A percentile compares a stretch with the other conserved stretches of the same genome.
phyloP scores from a whole-genome alignment of 1,140 invertebrate species.

The Forficula auricularia region DNA sequence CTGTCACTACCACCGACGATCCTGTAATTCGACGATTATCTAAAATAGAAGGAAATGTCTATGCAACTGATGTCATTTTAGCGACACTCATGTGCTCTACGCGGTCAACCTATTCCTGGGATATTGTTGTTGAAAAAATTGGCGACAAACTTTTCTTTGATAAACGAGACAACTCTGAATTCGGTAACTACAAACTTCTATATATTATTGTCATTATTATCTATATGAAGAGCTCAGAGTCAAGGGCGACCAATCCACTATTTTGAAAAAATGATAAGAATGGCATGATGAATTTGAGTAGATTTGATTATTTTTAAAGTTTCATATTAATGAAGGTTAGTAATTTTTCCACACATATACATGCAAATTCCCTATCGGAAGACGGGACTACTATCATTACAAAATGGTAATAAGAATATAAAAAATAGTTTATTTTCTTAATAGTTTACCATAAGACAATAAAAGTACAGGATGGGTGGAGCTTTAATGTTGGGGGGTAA shows the following conservation, averaged over 20 bases:
- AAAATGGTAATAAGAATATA: no score
- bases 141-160: slow-evolving; percentile 97
- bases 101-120: slow-evolving; percentile 96
- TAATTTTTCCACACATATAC: no score
- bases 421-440: no score
- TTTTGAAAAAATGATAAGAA: background rate
- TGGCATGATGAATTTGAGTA: background rate
- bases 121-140: slow-evolving; percentile 96
- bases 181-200: slow-evolving; percentile 34
- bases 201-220: background rate
- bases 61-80: slow-evolving; percentile 93
- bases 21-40: slow-evolving; percentile 87
- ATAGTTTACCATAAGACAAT: no score
- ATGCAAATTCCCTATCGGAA: no score
- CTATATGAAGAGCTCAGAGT: background rate
- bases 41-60: slow-evolving; percentile 90
- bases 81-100: slow-evolving; percentile 98
- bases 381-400: no score
- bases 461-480: no score
- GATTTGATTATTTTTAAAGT: no score
- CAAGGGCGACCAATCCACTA: no score
- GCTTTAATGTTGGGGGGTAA: no score
- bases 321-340: no score
- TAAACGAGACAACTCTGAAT: slow-evolving; percentile 93
- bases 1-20: slow-evolving; percentile 96